A percentile compares a stretch with the other conserved stretches of the same genome.
These are phyloP conservation scores for Hylomyscus alleni DNA, from an alignment of 2,797 vertebrate species.

Conservation along the genomic window DNA sequence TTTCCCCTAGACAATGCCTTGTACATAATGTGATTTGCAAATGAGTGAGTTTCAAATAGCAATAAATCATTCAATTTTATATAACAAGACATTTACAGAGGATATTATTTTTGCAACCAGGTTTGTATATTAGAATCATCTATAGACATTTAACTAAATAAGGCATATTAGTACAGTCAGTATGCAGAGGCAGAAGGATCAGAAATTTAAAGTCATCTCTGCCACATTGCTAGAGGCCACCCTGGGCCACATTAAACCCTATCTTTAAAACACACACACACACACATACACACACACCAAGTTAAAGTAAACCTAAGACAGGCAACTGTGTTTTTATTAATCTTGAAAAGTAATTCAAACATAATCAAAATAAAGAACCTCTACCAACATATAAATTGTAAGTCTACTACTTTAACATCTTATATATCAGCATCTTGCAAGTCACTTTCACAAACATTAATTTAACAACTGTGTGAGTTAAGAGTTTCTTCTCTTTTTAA, in stretches of 20 bases:
- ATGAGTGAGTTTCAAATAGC: slow-evolving; percentile 50
- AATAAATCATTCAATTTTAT: slow-evolving; percentile 62
- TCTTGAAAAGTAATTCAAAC: slow-evolving; percentile 63
- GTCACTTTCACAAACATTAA: slow-evolving; percentile 57
- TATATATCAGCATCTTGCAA: slow-evolving; percentile 24
- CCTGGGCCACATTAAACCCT: background rate
- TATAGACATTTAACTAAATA: slow-evolving; percentile 40
- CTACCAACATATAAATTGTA: slow-evolving; percentile 13
- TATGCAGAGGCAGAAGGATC: background rate
- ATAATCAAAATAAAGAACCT: slow-evolving; percentile 44
- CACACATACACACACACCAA: background rate
- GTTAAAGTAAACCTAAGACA: slow-evolving; percentile 12
- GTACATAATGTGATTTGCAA: slow-evolving; percentile 26
- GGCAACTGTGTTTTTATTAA: slow-evolving; percentile 1
- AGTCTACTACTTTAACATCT: slow-evolving; percentile 36
- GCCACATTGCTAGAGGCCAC: background rate
- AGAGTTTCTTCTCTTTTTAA: slow-evolving; percentile 58
- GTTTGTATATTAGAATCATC: slow-evolving; percentile 47
- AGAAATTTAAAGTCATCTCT: background rate
- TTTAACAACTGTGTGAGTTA: slow-evolving; percentile 51
- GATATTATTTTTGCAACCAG: slow-evolving; percentile 45
- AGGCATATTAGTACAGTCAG: background rate
- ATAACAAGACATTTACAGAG: slow-evolving; percentile 41
- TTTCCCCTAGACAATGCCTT: slow-evolving; percentile 33
- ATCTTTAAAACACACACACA: background rate